A percentile compares a stretch with the other conserved stretches of the same genome.
Conservation (phyloP, 2,113 vertebrate species). For the Cottus gobio region DNA sequence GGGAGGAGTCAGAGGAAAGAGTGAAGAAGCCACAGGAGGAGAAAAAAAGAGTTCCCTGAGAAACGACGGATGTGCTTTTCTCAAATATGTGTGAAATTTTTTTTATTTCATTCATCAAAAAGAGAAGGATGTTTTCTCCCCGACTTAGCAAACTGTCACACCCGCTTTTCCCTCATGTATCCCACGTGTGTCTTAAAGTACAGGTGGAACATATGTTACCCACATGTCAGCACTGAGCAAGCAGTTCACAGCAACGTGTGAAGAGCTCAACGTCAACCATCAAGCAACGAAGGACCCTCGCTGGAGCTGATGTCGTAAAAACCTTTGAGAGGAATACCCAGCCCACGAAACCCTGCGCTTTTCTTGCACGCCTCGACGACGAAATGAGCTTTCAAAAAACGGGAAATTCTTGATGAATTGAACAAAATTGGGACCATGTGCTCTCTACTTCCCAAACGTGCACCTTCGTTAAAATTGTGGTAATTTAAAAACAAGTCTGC, state of each 20-base stretch:
- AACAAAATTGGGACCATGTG: too few relatives aligned
- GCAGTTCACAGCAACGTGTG: background rate
- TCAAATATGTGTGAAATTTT: background rate
- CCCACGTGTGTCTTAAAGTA: background rate
- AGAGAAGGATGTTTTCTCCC: background rate
- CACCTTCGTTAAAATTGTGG: background rate
- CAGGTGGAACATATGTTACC: background rate
- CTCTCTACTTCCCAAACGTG: background rate
- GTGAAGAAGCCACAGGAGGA: background rate
- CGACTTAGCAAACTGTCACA: too few relatives aligned
- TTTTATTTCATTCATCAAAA: slow-evolving; percentile 13
- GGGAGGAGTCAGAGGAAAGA: slow-evolving; percentile 1
- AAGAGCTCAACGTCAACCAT: background rate
- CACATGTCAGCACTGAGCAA: background rate
- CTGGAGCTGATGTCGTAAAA: background rate
- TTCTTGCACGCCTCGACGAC: background rate
- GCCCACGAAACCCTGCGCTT: background rate
- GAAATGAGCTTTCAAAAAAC: background rate
- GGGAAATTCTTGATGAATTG: too few relatives aligned
- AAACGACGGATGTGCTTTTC: slow-evolving; percentile 6
- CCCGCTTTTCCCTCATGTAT: too few relatives aligned
- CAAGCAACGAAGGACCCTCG: background rate
- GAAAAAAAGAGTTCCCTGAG: background rate
- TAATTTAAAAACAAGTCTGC: background rate
- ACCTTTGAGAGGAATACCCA: background rate